Evolutionary conservation across 53 echinoderm and acorn worm genomes (phyloP).

Genomic region (Hippasteria phrygiana): DNA sequence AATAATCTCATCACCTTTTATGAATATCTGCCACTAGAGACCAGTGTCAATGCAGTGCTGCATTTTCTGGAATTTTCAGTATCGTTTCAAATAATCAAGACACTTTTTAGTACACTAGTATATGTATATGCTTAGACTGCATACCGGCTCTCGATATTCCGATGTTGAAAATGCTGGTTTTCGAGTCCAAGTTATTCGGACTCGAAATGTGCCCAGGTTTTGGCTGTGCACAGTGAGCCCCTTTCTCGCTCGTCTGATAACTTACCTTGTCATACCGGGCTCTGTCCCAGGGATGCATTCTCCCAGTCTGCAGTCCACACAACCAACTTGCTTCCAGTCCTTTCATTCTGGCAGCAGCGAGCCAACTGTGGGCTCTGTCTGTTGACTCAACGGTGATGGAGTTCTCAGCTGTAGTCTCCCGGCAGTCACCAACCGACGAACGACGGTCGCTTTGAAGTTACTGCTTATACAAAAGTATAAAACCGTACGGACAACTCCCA

Average conservation of each 20-base stretch:
- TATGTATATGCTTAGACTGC: too few relatives aligned
- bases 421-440: neutral
- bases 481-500: neutral
- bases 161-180: too few relatives aligned
- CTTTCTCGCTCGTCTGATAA: neutral
- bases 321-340: conserved; percentile 10
- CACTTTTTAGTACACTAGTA: too few relatives aligned
- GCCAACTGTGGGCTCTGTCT: neutral
- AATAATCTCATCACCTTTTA: too few relatives aligned
- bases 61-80: too few relatives aligned
- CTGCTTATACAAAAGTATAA: neutral
- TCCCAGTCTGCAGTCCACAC: neutral
- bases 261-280: neutral
- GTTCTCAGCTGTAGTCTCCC: neutral
- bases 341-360: conserved; percentile 10
- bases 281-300: neutral
- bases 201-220: too few relatives aligned
- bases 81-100: too few relatives aligned
- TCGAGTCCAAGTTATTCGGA: too few relatives aligned
- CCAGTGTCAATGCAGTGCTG: too few relatives aligned
- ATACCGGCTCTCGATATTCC: too few relatives aligned
- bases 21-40: too few relatives aligned
- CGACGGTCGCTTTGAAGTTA: neutral
- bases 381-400: neutral
- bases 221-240: too few relatives aligned